Evolutionary conservation across 1,140 invertebrate genomes (phyloP).

Genomic region (Pachyrhynchus sulphureomaculatus): DNA sequence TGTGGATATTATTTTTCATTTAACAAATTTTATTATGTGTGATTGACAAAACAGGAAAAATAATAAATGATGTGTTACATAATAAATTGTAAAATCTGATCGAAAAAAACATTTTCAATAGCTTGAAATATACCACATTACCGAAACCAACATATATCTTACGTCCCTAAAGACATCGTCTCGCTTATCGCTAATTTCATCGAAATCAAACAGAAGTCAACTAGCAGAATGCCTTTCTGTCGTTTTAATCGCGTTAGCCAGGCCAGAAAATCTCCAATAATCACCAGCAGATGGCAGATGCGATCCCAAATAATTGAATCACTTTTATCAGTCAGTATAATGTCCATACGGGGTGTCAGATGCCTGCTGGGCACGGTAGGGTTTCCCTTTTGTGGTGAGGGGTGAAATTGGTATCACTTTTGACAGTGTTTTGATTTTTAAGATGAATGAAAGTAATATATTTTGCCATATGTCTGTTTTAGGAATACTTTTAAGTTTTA

Average conservation of each 20-base stretch:
- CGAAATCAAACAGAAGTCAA: conserved; percentile 16
- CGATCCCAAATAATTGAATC: conserved; percentile 52
- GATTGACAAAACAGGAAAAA: too few species aligned
- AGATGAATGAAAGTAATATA: background rate
- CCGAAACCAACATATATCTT: too few species aligned
- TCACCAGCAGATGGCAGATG: conserved; percentile 52
- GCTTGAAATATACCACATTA: too few species aligned
- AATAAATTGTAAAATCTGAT: too few species aligned
- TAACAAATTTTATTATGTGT: too few species aligned
- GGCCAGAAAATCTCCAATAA: conserved; percentile 49
- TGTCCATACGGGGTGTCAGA: conserved; percentile 46
- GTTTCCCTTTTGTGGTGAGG: conserved; percentile 3
- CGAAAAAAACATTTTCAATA: too few species aligned
- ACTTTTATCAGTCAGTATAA: conserved; percentile 52
- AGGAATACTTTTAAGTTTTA: too few species aligned
- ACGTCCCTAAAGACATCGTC: too few species aligned
- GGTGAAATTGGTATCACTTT: background rate
- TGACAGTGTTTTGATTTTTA: background rate
- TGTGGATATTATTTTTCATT: too few species aligned
- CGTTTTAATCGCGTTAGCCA: conserved; percentile 48
- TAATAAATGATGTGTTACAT: too few species aligned
- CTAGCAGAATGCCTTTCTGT: background rate
- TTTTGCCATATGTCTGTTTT: too few species aligned
- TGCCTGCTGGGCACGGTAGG: conserved; percentile 35
- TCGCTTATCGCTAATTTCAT: too few species aligned